phyloP scores from a whole-genome alignment of 2,113 vertebrate species.

The Genyomyrus donnyi region DNA sequence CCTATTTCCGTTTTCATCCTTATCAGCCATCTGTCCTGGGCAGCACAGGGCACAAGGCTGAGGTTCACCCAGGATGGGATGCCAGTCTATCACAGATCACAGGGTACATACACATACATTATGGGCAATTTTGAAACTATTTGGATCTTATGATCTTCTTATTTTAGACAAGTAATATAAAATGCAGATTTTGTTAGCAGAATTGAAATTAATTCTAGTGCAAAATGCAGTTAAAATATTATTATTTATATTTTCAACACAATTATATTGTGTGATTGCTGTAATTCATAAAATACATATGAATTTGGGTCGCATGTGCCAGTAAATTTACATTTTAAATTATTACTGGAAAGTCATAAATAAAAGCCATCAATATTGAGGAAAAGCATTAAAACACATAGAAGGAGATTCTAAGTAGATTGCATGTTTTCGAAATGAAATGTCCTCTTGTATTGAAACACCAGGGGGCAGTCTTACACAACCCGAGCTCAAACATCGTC shows the following conservation, averaged over 20 bases:
- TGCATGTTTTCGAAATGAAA: neutral
- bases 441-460: conserved; percentile 11
- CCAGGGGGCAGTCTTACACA: conserved; percentile 21
- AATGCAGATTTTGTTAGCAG: neutral
- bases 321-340: neutral
- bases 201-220: neutral
- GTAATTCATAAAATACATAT: neutral
- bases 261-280: neutral
- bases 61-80: neutral
- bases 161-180: neutral
- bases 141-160: neutral
- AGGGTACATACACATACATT: neutral
- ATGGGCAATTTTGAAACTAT: neutral
- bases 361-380: neutral
- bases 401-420: neutral
- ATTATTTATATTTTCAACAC: neutral
- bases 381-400: neutral
- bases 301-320: neutral
- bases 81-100: neutral
- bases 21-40: neutral
- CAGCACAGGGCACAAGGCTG: neutral
- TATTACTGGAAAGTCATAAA: neutral
- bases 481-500: neutral
- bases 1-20: neutral
- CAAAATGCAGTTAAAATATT: neutral